A percentile compares a stretch with the other conserved stretches of the same genome.
Conservation (phyloP, 1,140 invertebrate species). For the Lepidurus couesii region DNA sequence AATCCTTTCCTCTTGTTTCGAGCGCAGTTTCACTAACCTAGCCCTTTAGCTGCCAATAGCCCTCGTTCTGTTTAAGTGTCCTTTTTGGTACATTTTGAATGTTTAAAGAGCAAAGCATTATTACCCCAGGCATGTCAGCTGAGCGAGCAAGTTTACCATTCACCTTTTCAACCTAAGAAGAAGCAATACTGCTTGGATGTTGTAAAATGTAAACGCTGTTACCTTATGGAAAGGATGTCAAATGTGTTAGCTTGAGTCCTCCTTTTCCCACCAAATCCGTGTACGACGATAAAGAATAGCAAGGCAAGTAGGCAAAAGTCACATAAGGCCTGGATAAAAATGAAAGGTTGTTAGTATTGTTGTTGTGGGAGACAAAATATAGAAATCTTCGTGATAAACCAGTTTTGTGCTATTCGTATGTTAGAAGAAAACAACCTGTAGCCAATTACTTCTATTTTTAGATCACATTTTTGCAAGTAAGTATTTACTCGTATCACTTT, state of each 20-base stretch:
- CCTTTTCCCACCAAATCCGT: neutral
- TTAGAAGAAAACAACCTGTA: too few species aligned
- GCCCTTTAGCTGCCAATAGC: neutral
- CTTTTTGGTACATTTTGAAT: neutral
- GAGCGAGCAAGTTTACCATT: neutral
- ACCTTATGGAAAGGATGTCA: neutral
- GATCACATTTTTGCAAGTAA: too few species aligned
- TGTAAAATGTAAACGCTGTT: slow-evolving; percentile 4
- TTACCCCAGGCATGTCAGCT: neutral
- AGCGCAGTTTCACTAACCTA: neutral
- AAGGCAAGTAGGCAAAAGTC: neutral
- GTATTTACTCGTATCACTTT: too few species aligned
- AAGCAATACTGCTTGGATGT: slow-evolving; percentile 19
- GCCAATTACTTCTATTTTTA: too few species aligned
- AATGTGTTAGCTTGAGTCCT: neutral
- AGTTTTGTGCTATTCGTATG: neutral
- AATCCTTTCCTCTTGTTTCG: slow-evolving; percentile 15
- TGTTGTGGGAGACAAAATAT: slow-evolving; percentile 2
- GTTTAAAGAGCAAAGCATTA: neutral
- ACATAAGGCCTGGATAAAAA: neutral
- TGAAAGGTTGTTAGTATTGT: slow-evolving; percentile 10
- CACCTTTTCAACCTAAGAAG: neutral
- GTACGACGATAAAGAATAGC: neutral
- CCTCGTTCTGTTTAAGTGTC: neutral
- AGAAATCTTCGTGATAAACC: slow-evolving; percentile 15